A percentile compares a stretch with the other conserved stretches of the same genome.
phyloP scores from a whole-genome alignment of 2,888 invertebrate genomes.

The Drosophila cyrtoloma region DNA sequence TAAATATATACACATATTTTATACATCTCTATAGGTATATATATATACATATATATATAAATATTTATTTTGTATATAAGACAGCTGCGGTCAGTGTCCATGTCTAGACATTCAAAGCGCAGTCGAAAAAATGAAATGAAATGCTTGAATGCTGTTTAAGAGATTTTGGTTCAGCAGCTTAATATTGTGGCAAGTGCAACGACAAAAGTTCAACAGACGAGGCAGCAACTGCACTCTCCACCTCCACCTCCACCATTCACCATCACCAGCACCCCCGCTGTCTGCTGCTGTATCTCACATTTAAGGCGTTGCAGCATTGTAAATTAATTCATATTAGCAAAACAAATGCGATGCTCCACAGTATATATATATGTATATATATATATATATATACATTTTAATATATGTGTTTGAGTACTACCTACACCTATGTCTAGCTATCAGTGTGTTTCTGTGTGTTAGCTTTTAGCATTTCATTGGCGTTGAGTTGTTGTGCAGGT shows the following conservation, averaged over 20 bases:
- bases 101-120: constrained; percentile 70
- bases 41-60: constrained; percentile 30
- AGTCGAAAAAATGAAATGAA: constrained; percentile 32
- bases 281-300: constrained; percentile 11
- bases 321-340: constrained; percentile 78
- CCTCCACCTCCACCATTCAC: neutral
- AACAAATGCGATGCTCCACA: constrained; percentile 64
- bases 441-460: constrained; percentile 37
- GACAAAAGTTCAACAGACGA: constrained; percentile 78
- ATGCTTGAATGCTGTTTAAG: constrained; percentile 71
- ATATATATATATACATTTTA: constrained; percentile 9
- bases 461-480: constrained; percentile 78
- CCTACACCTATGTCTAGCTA: constrained; percentile 4
- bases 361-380: neutral
- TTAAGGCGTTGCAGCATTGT: constrained; percentile 70
- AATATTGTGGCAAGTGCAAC: constrained; percentile 58
- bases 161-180: constrained; percentile 38
- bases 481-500: constrained; percentile 75
- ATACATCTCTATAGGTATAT: constrained; percentile 1
- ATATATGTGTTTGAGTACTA: constrained; percentile 4
- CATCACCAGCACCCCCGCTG: neutral
- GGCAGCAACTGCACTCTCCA: constrained; percentile 18
- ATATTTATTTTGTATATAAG: constrained; percentile 13
- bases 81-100: constrained; percentile 74
- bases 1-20: constrained; percentile 24